These are phyloP conservation scores for Passer montanus DNA, from an alignment of 2,113 vertebrate species.

Conservation along the genomic window DNA sequence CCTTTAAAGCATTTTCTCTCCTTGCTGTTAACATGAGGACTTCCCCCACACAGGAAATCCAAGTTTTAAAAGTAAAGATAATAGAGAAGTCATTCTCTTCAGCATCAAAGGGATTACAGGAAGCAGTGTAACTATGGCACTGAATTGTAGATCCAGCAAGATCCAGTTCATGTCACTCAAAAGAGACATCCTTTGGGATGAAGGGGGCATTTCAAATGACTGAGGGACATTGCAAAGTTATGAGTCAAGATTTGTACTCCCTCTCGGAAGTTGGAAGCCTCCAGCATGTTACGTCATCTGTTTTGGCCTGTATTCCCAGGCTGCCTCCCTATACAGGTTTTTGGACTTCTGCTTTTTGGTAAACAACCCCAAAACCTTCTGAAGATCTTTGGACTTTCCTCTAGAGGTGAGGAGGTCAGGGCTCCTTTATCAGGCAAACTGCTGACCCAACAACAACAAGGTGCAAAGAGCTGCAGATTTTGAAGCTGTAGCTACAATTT, in stretches of 20 bases:
- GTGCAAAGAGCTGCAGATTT: neutral
- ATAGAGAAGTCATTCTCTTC: conserved; percentile 18
- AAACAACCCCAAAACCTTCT: neutral
- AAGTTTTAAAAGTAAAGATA: conserved; percentile 37
- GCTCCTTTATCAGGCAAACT: neutral
- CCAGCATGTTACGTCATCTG: neutral
- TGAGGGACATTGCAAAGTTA: neutral
- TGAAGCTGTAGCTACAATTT: neutral
- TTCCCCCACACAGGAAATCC: conserved; percentile 41
- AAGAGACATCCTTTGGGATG: neutral
- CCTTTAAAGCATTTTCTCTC: conserved; percentile 20
- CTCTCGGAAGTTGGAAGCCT: neutral
- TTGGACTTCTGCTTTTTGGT: neutral
- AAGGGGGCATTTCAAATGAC: neutral
- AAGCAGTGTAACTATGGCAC: neutral
- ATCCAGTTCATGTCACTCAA: neutral
- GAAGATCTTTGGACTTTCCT: conserved; percentile 29
- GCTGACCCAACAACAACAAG: neutral
- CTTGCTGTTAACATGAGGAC: conserved; percentile 4
- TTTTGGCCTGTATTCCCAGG: neutral
- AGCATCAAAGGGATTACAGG: conserved; percentile 5
- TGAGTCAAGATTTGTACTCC: neutral
- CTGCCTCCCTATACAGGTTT: neutral
- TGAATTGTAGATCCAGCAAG: neutral
- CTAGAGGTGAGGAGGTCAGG: neutral